Conservation (phyloP, 1,140 invertebrate genomes). For the Aphis craccivora region DNA sequence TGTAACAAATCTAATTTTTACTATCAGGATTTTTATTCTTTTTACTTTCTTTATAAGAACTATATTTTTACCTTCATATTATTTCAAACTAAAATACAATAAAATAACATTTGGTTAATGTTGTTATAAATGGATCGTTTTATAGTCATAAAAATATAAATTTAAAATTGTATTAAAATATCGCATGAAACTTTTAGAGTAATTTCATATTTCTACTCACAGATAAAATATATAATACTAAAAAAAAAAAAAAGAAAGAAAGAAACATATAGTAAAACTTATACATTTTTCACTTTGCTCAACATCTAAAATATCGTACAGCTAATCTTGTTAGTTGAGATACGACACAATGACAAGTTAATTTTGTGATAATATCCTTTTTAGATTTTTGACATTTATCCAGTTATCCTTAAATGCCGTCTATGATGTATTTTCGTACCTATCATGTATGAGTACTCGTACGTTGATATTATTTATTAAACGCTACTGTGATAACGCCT, state of each 20-base stretch:
- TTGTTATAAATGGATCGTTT: background rate
- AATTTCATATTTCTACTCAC: background rate
- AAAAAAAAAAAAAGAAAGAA: background rate
- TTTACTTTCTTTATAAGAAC: background rate
- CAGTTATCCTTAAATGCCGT: background rate
- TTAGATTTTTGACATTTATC: constrained; percentile 22
- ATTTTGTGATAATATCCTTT: constrained; percentile 6
- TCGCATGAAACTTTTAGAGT: background rate
- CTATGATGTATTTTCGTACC: background rate
- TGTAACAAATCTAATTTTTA: background rate
- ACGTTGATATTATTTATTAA: background rate
- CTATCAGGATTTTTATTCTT: background rate
- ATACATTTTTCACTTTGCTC: background rate
- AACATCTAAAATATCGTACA: background rate
- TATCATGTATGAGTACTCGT: background rate
- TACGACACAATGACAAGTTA: background rate
- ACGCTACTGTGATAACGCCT: background rate
- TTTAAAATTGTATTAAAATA: background rate
- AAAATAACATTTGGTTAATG: background rate
- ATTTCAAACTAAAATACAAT: background rate
- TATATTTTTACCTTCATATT: background rate
- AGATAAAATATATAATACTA: background rate
- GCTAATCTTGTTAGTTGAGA: background rate
- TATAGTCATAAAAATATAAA: background rate
- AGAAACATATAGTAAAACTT: background rate